Percentiles rank a stretch among this genome's conserved stretches.
These are phyloP conservation scores for Pomatorhinus ruficollis DNA, from an alignment of 2,113 vertebrate species.

Conservation along the genomic window DNA sequence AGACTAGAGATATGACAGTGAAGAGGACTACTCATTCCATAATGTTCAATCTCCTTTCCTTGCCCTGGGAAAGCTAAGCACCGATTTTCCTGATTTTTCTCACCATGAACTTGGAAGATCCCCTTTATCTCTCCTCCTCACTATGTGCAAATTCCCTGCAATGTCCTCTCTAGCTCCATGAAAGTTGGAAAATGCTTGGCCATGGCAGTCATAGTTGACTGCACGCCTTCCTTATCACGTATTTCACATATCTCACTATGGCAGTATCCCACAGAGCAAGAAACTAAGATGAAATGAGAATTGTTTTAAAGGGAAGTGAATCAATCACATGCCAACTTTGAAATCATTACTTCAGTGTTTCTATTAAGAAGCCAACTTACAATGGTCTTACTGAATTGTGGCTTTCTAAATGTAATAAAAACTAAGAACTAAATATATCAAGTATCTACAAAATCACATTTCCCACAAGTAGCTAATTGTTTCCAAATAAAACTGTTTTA, in stretches of 20 bases:
- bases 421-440: background rate
- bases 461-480: background rate
- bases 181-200: background rate
- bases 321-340: accelerated
- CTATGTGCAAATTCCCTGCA: accelerated
- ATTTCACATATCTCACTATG: background rate
- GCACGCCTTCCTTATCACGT: background rate
- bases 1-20: background rate
- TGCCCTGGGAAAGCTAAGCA: background rate
- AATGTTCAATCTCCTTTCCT: background rate
- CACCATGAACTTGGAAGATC: background rate
- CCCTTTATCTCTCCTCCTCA: background rate
- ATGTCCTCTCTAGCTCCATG: background rate
- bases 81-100: background rate
- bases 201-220: accelerated
- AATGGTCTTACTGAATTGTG: background rate
- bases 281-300: background rate
- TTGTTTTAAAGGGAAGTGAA: background rate
- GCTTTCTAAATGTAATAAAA: background rate
- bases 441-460: background rate
- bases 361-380: background rate
- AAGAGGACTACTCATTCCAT: background rate
- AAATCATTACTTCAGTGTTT: background rate
- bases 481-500: background rate
- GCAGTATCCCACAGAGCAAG: background rate